These are phyloP conservation scores for Poecilobothrus nobilitatus DNA, from an alignment of 2,888 invertebrate genomes.

Conservation along the genomic window DNA sequence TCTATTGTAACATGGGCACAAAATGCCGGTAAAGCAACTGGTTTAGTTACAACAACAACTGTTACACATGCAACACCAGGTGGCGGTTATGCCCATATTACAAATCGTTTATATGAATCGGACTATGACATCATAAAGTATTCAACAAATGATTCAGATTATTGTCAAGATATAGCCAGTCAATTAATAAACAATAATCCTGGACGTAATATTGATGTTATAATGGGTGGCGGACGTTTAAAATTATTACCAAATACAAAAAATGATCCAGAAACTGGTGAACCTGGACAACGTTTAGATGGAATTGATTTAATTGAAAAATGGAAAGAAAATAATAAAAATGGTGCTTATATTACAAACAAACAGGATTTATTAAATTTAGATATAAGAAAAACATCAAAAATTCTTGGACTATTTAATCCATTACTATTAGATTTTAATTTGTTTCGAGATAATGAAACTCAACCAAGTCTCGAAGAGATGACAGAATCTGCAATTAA, in stretches of 20 bases:
- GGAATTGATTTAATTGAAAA: constrained; percentile 55
- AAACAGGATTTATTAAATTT: constrained; percentile 48
- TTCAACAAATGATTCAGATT: constrained; percentile 14
- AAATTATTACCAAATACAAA: constrained; percentile 54
- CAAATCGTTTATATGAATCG: constrained; percentile 62
- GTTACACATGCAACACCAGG: constrained; percentile 75
- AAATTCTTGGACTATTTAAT: constrained; percentile 50
- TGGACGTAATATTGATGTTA: constrained; percentile 62
- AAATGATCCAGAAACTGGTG: constrained; percentile 42
- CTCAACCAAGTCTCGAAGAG: constrained; percentile 55
- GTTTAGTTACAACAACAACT: constrained; percentile 67
- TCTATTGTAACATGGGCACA: constrained; percentile 64
- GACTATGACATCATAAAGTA: constrained; percentile 50
- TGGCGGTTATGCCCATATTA: constrained; percentile 52
- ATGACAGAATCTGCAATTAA: constrained; percentile 58
- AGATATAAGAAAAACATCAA: constrained; percentile 44
- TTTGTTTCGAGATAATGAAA: constrained; percentile 36
- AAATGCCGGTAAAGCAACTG: constrained; percentile 49
- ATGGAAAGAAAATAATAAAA: constrained; percentile 52
- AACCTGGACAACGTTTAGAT: constrained; percentile 52
- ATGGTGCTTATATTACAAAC: constrained; percentile 52
- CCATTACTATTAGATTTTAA: constrained; percentile 50
- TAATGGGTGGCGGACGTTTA: constrained; percentile 66
- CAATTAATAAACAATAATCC: constrained; percentile 60
- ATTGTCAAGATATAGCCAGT: constrained; percentile 62